Evolutionary conservation across 2,888 invertebrate genomes (phyloP).

Genomic region (Octodonta nipae): DNA sequence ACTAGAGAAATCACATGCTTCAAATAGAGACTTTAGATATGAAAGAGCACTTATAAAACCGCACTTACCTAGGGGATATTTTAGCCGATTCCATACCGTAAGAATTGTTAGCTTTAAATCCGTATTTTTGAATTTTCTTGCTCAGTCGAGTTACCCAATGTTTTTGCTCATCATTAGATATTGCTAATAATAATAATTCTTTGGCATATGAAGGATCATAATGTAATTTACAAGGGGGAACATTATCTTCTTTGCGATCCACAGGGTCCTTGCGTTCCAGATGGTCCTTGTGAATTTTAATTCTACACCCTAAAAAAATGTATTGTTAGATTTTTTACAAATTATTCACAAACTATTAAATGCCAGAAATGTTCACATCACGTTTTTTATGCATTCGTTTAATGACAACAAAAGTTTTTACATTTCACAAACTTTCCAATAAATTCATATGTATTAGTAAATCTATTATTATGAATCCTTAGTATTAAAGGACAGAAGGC

Average conservation of each 20-base stretch:
- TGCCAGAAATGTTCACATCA: background rate
- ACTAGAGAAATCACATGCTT: too few relatives aligned
- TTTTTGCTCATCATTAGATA: slow-evolving; percentile 75
- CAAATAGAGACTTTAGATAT: slow-evolving; percentile 4
- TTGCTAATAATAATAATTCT: slow-evolving; percentile 81
- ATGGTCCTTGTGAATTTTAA: slow-evolving; percentile 97
- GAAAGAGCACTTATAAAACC: slow-evolving; percentile 3
- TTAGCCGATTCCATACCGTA: slow-evolving; percentile 49
- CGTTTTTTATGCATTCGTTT: too few relatives aligned
- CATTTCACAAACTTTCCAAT: too few relatives aligned
- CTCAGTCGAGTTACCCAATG: slow-evolving; percentile 85
- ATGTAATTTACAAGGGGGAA: slow-evolving; percentile 92
- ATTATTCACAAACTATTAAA: slow-evolving; percentile 4
- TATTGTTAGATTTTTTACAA: background rate
- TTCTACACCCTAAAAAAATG: slow-evolving; percentile 64
- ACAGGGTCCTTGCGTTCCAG: slow-evolving; percentile 95
- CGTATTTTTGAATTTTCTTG: slow-evolving; percentile 84
- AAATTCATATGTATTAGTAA: too few relatives aligned
- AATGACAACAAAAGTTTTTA: too few relatives aligned
- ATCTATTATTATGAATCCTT: too few relatives aligned
- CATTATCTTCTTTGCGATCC: slow-evolving; percentile 65
- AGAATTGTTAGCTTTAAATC: slow-evolving; percentile 72
- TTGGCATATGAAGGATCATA: slow-evolving; percentile 88
- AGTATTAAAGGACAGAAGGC: too few relatives aligned
- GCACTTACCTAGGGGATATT: slow-evolving; percentile 63